Evolutionary conservation across 2,888 invertebrate genomes (phyloP), one percentile per base, ranked within the genome.

Genomic region (Ctena decussata): DNA sequence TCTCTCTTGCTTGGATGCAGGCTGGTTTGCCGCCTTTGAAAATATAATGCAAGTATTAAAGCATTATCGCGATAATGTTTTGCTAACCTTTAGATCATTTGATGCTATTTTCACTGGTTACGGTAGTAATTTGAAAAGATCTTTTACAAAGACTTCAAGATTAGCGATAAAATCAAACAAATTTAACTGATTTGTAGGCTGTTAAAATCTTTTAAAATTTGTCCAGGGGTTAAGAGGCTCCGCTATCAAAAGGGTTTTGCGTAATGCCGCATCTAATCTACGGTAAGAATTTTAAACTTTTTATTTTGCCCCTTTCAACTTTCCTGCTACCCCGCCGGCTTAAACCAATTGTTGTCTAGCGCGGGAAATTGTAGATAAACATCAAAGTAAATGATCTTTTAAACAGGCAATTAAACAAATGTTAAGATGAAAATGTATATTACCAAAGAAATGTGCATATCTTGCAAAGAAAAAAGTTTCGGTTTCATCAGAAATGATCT

Each of bases 161-260:
- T 65, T 65, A 65, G 65, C 65, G 65, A 65, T 65, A 65, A 65
- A 65, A 65, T 65, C 65, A 35, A 65, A 65, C 65, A 65, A 65
- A 65, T 65, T 65, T 65, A 65, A 65, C 65, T 65, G 65, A 65
- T 65, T 65, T 65, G 35, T 12, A 5, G 35, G 35, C 35, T 65
- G 65, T 65, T 65, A 65, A 65, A 65, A 65, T 65, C 65, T 65
- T 65, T 65, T 30, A 18, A 5, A 65, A 35, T 35, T 30, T 12
- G 18, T 35, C 65, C n/a, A 6, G 21, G 35, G 65, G 65, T 65
- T 65, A 30, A 65, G 65, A 27, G 21, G 32, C 35, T 18, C 65
- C 12, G 18, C 35, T 35, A 32, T 65, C 65, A 35, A 65, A 65
- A 65, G 24, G 30, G 35, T 27, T 65, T 65, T 65, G 65, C 65